phyloP scores from a whole-genome alignment of 1,140 invertebrate species.

The Lineus longissimus region DNA sequence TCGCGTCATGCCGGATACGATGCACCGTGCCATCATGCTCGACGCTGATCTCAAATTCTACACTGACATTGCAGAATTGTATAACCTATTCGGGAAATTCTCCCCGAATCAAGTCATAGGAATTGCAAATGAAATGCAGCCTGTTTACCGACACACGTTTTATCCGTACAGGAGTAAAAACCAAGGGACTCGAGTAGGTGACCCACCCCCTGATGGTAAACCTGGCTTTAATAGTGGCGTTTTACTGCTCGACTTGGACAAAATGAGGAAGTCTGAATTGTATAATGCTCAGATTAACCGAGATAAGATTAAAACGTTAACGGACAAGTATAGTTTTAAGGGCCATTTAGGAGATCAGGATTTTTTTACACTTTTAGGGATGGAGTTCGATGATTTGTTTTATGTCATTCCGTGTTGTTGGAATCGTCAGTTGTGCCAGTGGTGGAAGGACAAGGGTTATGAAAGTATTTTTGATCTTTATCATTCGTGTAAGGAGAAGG shows the following conservation, averaged over 20 bases:
- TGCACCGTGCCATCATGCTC: conserved; percentile 66
- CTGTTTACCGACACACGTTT: conserved; percentile 76
- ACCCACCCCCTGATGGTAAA: conserved; percentile 61
- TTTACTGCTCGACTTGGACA: conserved; percentile 68
- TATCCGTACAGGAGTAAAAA: conserved; percentile 65
- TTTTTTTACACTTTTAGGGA: conserved; percentile 73
- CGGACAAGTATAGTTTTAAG: conserved; percentile 66
- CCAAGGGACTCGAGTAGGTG: conserved; percentile 62
- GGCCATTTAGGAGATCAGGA: conserved; percentile 86
- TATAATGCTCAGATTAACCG: conserved; percentile 61
- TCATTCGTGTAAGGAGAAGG: conserved; percentile 67
- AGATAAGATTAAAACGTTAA: conserved; percentile 60
- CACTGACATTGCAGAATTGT: conserved; percentile 66
- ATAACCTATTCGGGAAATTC: conserved; percentile 67
- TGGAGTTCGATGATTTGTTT: conserved; percentile 72
- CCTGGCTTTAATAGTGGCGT: conserved; percentile 81
- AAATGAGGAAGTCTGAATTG: conserved; percentile 61
- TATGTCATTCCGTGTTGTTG: conserved; percentile 75
- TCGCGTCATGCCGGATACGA: conserved; percentile 61
- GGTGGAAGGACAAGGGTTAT: conserved; percentile 80
- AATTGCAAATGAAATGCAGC: conserved; percentile 71
- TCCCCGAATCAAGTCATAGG: conserved; percentile 65
- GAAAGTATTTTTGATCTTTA: conserved; percentile 72
- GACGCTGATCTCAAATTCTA: conserved; percentile 78
- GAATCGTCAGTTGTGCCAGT: conserved; percentile 79